A percentile compares a stretch with the other conserved stretches of the same genome.
phyloP scores from a whole-genome alignment of 2,888 invertebrate genomes.

The Mechanitis mazaeus region DNA sequence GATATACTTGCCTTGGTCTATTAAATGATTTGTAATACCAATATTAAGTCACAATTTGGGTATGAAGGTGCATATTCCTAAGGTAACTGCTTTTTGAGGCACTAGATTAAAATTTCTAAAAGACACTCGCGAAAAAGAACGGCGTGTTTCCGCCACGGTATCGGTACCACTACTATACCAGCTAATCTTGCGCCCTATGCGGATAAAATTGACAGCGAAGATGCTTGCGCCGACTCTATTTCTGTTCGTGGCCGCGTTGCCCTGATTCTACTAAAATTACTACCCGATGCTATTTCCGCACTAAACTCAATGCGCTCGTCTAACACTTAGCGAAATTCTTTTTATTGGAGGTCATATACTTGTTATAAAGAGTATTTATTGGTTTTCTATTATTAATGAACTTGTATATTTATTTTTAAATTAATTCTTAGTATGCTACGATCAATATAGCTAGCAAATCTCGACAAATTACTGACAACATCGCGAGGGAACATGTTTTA shows the following conservation, averaged over 20 bases:
- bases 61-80: conserved; percentile 36
- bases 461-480: too few relatives aligned
- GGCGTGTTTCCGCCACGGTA: conserved; percentile 16
- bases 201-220: conserved; percentile 72
- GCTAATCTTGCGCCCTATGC: conserved; percentile 70
- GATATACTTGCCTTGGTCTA: conserved; percentile 24
- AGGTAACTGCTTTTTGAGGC: conserved; percentile 26
- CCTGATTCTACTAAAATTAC: conserved; percentile 77
- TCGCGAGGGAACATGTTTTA: too few relatives aligned
- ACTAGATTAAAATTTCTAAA: conserved; percentile 19
- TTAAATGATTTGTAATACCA: conserved; percentile 22
- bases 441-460: too few relatives aligned
- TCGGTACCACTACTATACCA: conserved; percentile 32
- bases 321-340: conserved; percentile 50
- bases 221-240: conserved; percentile 68
- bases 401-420: neutral
- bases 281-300: conserved; percentile 74
- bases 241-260: conserved; percentile 73
- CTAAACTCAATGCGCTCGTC: conserved; percentile 57
- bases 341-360: conserved; percentile 19
- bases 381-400: neutral
- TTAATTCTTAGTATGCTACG: too few relatives aligned
- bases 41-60: conserved; percentile 33
- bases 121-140: conserved; percentile 45
- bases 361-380: neutral